Evolutionary conservation across 1,140 invertebrate genomes (phyloP), one percentile per base, ranked within the genome.

Genomic region (Diachasma alloeum): DNA sequence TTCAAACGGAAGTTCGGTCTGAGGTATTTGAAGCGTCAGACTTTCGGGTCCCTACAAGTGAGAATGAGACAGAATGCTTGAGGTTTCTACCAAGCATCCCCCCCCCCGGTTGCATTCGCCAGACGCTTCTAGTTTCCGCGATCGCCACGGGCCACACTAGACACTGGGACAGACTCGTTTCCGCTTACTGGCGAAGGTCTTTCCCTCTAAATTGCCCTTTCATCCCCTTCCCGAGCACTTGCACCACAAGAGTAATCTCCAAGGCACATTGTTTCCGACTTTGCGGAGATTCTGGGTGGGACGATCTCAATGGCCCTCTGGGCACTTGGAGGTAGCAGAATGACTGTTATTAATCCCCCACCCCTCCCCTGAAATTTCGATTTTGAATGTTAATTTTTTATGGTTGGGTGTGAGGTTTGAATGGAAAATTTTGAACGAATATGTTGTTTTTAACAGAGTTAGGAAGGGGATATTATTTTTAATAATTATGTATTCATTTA

Each of bases 1-100:
- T 75, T 59, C 74, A 44, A 75, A 46, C 24, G 22, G 73, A 74
- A 74, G 42, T 67, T 66, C 36, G 42, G n/a, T 42, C 68, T 22
- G 17, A 15, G 73, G 56, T 56, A 73, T 36, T 73, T 73, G 26
- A 53, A 46, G 13, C 22, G 44, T 42, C 10, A 22, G 42, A 71
- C 22, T 46, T 26, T 71, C 9, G 44, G 44, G 69, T 22, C 10
- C n/a, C 39, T 24, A 53, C 24, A 17, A 56, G 24, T 26, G 26
- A 26, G 17, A 15, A 56, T 8, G 15, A 59, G 36, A 70, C 13
- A 24, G 17, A 17, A 39, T 5, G 24, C 22, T n/a, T 63, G 24
- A 63, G 59, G 24, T 63, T 3, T 31, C 59, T 53, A 2, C 39
- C 39, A 42, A 42, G 39, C 13, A 10, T 37, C 39, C 39, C 9